phyloP scores from a whole-genome alignment of 2,888 invertebrate genomes.

The Ichneumon xanthorius region DNA sequence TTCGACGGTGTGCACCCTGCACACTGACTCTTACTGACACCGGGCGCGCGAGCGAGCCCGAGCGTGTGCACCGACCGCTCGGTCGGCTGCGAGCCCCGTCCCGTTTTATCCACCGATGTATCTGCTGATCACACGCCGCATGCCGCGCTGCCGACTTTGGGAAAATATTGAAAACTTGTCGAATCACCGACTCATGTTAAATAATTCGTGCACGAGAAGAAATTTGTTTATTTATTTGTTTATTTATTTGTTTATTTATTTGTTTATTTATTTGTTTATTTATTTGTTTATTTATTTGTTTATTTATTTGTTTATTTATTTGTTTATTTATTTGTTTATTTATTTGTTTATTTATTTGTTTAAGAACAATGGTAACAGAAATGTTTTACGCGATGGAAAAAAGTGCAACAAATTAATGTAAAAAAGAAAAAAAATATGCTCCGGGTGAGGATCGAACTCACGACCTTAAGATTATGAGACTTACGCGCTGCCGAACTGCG shows the following conservation, averaged over 20 bases:
- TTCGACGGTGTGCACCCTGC: slow-evolving; percentile 15
- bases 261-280: too few species aligned
- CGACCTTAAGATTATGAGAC: slow-evolving; percentile 88
- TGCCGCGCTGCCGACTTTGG: neutral
- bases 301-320: too few species aligned
- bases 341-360: too few species aligned
- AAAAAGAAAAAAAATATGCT: slow-evolving; percentile 85
- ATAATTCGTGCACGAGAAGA: neutral
- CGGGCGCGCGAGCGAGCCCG: slow-evolving; percentile 40
- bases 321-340: too few species aligned
- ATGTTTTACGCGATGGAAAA: too few species aligned
- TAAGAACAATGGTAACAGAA: too few species aligned
- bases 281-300: too few species aligned
- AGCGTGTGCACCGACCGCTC: slow-evolving; percentile 19
- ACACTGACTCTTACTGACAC: slow-evolving; percentile 53
- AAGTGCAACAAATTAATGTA: too few species aligned
- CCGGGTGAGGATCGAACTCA: slow-evolving; percentile 97
- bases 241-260: too few species aligned
- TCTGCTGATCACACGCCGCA: neutral
- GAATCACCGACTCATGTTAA: neutral
- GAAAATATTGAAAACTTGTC: neutral
- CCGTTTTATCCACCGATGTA: slow-evolving; percentile 33
- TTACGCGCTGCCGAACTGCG: slow-evolving; percentile 61
- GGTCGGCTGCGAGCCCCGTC: slow-evolving; percentile 45
- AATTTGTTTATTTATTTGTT: too few species aligned